Evolutionary conservation across 2,888 invertebrate genomes (phyloP).

Genomic region (Frankliniella fusca): DNA sequence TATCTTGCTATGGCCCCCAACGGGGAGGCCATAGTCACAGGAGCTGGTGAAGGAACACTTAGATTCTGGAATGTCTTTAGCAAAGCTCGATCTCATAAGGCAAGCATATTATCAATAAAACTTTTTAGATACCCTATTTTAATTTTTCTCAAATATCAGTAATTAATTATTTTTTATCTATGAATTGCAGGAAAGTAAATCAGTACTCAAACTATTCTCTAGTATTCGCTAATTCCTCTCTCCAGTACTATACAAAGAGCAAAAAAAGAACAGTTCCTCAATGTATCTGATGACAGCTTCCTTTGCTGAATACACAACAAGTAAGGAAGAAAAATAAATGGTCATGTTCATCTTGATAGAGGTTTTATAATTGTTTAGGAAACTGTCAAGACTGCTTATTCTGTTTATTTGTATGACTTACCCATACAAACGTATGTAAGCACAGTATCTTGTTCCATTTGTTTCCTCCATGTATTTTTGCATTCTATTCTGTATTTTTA

Average conservation of each 20-base stretch:
- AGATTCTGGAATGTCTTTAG: constrained; percentile 99
- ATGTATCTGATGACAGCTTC: neutral
- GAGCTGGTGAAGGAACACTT: constrained; percentile 96
- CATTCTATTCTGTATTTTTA: neutral
- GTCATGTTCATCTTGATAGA: neutral
- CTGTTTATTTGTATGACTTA: neutral
- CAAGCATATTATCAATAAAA: constrained; percentile 36
- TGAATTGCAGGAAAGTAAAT: constrained; percentile 69
- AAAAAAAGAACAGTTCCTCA: neutral
- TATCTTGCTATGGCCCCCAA: constrained; percentile 96
- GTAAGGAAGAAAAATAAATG: neutral
- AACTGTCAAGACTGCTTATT: neutral
- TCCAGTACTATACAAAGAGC: neutral
- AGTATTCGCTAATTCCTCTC: constrained; percentile 63
- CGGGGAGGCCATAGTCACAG: constrained; percentile 97
- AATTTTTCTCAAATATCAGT: constrained; percentile 29
- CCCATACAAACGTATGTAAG: neutral
- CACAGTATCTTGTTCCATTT: neutral
- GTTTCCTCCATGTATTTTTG: neutral
- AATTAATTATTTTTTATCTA: constrained; percentile 17
- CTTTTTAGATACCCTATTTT: constrained; percentile 12
- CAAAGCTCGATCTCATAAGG: constrained; percentile 87
- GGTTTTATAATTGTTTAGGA: neutral
- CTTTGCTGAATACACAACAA: neutral
- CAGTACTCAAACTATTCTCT: constrained; percentile 87